Evolutionary conservation across 2,888 invertebrate species (phyloP).

Genomic region (Nezara viridula): DNA sequence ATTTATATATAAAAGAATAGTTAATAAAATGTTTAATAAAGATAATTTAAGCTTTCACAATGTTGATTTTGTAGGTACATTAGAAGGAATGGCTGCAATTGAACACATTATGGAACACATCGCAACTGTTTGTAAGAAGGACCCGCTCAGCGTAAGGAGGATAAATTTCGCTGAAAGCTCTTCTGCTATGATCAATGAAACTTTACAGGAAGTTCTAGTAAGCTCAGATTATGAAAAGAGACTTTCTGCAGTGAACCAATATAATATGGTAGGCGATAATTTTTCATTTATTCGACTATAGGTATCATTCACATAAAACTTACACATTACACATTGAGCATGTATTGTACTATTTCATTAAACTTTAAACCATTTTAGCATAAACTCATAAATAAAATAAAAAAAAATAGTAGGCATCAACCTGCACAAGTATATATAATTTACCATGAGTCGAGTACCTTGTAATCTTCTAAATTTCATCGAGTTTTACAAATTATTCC

Average conservation of each 20-base stretch:
- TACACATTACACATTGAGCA: no score
- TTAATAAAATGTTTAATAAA: background rate
- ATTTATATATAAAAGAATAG: no score
- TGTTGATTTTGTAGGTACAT: slow-evolving; percentile 71
- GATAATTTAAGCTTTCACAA: background rate
- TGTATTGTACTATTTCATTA: no score
- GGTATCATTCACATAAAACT: background rate
- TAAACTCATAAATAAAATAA: no score
- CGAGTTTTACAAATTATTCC: no score
- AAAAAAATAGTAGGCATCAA: no score
- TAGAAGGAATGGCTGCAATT: slow-evolving; percentile 76
- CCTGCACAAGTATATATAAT: no score
- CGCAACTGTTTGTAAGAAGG: slow-evolving; percentile 72
- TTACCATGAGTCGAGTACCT: no score
- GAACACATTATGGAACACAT: slow-evolving; percentile 80
- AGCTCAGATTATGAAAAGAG: slow-evolving; percentile 74
- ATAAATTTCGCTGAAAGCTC: slow-evolving; percentile 71
- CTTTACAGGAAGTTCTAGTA: slow-evolving; percentile 74
- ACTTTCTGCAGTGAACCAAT: slow-evolving; percentile 72
- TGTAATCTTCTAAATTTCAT: no score
- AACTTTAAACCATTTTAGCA: no score
- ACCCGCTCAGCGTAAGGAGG: slow-evolving; percentile 74
- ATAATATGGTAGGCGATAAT: slow-evolving; percentile 72
- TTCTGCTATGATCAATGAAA: slow-evolving; percentile 67
- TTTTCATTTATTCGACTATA: background rate